Percentiles rank a stretch among this genome's conserved stretches.
phyloP scores from a whole-genome alignment of 2,888 invertebrate genomes.

The Cryptophagus acutangulus region DNA sequence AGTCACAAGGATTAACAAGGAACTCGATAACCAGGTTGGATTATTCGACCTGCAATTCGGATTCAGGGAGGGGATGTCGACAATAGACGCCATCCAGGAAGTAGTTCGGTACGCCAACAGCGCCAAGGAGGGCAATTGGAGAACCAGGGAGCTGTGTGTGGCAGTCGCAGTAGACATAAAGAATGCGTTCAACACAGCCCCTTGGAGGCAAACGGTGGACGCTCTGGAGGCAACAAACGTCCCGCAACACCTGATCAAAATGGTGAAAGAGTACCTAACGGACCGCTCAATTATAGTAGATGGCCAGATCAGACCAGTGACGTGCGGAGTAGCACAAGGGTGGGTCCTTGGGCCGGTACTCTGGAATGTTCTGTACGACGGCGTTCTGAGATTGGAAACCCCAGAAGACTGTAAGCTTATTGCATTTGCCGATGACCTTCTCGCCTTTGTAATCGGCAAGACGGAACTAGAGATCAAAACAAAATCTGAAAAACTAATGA shows the following conservation, averaged over 20 bases:
- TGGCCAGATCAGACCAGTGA: neutral
- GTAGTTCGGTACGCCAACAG: neutral
- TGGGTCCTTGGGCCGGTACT: constrained; percentile 4
- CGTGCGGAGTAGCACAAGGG: constrained; percentile 6
- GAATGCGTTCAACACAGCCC: no score
- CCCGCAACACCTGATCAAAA: neutral
- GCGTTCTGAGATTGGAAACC: constrained; percentile 2
- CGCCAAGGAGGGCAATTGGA: constrained; percentile 6
- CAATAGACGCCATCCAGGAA: constrained; percentile 6
- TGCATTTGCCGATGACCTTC: constrained; percentile 8
- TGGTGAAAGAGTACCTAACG: constrained; percentile 1
- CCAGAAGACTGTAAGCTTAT: neutral
- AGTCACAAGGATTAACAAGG: neutral
- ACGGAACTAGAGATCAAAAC: neutral
- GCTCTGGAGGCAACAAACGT: neutral
- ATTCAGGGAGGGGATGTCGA: constrained; percentile 4
- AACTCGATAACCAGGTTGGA: neutral
- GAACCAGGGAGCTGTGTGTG: constrained; percentile 5
- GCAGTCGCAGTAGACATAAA: neutral
- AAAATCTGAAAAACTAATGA: neutral
- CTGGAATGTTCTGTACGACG: constrained; percentile 10
- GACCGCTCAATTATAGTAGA: neutral
- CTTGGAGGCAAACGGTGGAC: neutral
- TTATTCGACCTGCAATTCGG: neutral
- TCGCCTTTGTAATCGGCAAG: neutral